Evolutionary conservation across 2,797 vertebrate species (phyloP), one percentile per base, ranked within the genome.

Genomic region (Diplodus sargus): DNA sequence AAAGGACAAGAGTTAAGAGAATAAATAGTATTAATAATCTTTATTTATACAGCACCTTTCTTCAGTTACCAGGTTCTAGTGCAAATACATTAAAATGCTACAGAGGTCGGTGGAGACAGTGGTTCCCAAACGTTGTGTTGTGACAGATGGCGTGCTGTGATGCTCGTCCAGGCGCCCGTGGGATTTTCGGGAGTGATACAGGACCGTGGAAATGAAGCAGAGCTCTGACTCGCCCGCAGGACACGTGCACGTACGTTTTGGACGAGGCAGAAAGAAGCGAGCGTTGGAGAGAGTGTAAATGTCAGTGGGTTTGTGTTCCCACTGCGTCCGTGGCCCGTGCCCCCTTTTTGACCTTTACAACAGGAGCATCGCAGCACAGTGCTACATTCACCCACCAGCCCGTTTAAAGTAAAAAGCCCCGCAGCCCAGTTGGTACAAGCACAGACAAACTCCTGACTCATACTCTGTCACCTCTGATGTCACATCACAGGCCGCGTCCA

Each of bases 281-380:
- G 25, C 69, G 81, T 79, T 60, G 61, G 54, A 70, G 39, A 60
- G 57, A 62, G 70, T 79, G 64, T 81, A 89, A 91, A 93, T 90
- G 87, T 91, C 90, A 93, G 56, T 70, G 65, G 77, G 52, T 85
- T 85, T 85, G 73, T 74, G 80, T 90, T 85, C 78, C 81, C 52
- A 64, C 86, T 88, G 89, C 85, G 86, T 76, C 71, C 49, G 4
- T 76, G 72, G 81, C 82, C 81, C 75, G 64, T 82, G 85, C 83
- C 78, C 70, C 73, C 68, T 81, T 79, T 34, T 66, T 91, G 87
- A 90, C 89, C 91, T 93, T 93, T 90, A 63, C 51, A 72, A 71
- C 74, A 77, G 64, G 77, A 7, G 53, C 74, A n/a, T 65, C 23
- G 51, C 64, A 48, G 72, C 39, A 47, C 70, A 72, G 76, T 42